Conservation (phyloP, 2,113 vertebrate genomes). For the Chlamydotis undulata region DNA sequence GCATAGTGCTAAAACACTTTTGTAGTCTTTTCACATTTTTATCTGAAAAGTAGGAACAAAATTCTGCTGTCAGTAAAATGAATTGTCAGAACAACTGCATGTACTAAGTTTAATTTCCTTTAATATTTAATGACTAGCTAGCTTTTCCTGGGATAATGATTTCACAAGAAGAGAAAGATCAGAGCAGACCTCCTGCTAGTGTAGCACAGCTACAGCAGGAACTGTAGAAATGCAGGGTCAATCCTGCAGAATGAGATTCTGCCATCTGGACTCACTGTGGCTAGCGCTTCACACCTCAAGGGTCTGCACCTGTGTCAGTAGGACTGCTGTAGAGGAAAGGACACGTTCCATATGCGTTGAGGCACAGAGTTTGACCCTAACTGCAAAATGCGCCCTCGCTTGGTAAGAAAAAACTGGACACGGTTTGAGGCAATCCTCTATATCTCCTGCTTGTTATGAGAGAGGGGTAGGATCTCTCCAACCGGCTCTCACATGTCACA, state of each 20-base stretch:
- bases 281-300: neutral
- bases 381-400: neutral
- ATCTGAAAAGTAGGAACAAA: constrained; percentile 6
- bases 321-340: neutral
- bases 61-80: constrained; percentile 22
- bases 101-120: constrained; percentile 51
- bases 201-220: constrained; percentile 11
- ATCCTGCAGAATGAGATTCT: neutral
- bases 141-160: constrained; percentile 45
- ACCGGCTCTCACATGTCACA: neutral
- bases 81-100: constrained; percentile 27
- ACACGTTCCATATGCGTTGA: neutral
- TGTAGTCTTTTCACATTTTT: neutral
- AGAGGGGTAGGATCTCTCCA: neutral
- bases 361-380: neutral
- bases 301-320: neutral
- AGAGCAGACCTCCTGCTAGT: constrained; percentile 46
- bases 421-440: neutral
- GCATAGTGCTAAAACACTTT: neutral
- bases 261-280: neutral
- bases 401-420: neutral
- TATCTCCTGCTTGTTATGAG: neutral
- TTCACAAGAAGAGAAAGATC: constrained; percentile 37
- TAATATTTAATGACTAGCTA: constrained; percentile 54
- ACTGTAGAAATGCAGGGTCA: neutral